A percentile compares a stretch with the other conserved stretches of the same genome.
Evolutionary conservation across 2,113 vertebrate species (phyloP).

Genomic region (Mixornis gularis): DNA sequence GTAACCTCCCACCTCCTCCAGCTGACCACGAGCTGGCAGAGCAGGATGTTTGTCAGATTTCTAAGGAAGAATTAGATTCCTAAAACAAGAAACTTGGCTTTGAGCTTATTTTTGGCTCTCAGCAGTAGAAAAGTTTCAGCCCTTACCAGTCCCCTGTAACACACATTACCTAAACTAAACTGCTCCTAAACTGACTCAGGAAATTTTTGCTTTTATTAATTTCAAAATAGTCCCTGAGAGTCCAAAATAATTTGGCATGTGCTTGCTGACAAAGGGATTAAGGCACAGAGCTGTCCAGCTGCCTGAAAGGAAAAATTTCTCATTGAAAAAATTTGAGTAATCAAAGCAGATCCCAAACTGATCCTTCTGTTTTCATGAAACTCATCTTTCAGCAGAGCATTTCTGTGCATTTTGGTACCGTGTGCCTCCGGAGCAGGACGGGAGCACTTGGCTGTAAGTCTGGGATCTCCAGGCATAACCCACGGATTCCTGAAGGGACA

Average conservation of each 20-base stretch:
- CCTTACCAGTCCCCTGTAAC: background rate
- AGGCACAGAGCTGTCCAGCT: background rate
- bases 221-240: background rate
- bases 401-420: accelerated
- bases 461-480: background rate
- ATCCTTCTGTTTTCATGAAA: background rate
- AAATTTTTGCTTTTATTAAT: background rate
- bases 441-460: background rate
- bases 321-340: background rate
- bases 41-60: background rate
- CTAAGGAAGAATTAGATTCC: background rate
- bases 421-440: background rate
- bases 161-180: background rate
- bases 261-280: background rate
- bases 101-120: background rate
- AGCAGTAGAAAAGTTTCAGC: background rate
- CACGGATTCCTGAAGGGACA: background rate
- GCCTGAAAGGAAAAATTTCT: background rate
- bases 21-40: background rate
- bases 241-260: background rate
- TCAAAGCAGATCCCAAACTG: background rate
- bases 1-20: background rate
- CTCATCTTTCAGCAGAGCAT: background rate
- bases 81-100: background rate
- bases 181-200: background rate